These are phyloP conservation scores for Scaptomyza pallida DNA, from an alignment of 1,140 invertebrate species.

Conservation along the genomic window DNA sequence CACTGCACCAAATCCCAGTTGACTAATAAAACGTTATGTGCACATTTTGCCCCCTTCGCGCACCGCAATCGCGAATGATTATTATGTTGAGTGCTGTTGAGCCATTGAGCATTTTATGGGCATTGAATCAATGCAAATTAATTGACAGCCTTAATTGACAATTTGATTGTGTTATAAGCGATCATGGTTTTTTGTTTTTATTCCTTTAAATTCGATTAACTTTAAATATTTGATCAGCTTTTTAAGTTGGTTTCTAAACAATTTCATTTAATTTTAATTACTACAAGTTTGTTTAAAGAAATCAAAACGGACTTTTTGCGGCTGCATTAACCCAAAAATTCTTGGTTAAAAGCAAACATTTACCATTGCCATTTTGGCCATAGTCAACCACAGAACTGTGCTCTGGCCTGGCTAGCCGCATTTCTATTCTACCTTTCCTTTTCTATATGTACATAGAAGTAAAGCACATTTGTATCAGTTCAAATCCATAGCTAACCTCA, in stretches of 20 bases:
- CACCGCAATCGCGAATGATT: conserved; percentile 21
- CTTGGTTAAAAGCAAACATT: conserved; percentile 14
- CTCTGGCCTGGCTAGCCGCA: not conserved
- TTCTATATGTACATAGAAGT: not conserved
- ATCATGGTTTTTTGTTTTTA: not conserved
- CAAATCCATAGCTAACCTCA: conserved; percentile 61
- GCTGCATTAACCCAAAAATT: conserved; percentile 1
- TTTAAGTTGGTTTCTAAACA: not conserved
- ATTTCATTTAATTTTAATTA: not conserved
- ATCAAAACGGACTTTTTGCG: conserved; percentile 10
- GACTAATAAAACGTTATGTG: conserved; percentile 60
- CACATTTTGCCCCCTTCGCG: not conserved
- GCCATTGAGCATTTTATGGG: conserved; percentile 41
- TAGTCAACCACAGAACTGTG: conserved; percentile 23
- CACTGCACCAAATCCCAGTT: conserved; percentile 64
- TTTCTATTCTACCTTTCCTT: not conserved
- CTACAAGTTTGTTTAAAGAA: not conserved
- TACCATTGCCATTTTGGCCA: too few relatives aligned
- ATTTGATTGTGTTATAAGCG: conserved; percentile 49
- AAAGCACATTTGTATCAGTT: conserved; percentile 51
- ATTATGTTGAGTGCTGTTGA: conserved; percentile 29
- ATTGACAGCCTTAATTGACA: conserved; percentile 68
- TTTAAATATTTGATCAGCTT: not conserved
- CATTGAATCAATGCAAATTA: conserved; percentile 75
- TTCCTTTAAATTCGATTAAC: not conserved